Evolutionary conservation across 2,797 vertebrate genomes (phyloP), one percentile per base, ranked within the genome.

Genomic region (Channa striata): DNA sequence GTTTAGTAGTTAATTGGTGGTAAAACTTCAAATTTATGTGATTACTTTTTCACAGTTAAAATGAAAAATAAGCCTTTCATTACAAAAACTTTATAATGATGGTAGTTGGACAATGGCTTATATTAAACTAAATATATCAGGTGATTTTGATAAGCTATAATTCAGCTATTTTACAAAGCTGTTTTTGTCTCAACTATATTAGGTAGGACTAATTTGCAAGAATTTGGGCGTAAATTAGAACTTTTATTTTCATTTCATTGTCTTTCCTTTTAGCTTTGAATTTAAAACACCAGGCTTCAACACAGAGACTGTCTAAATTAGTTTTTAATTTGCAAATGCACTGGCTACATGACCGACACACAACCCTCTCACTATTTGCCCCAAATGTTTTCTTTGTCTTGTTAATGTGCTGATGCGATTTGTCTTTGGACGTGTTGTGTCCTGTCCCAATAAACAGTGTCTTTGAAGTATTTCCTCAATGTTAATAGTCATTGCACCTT

Each of bases 401-500:
- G 71, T 77, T 80, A 61, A 57, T 60, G 63, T 37, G 43, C 50
- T 10, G 56, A 66, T 74, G 61, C 54, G 59, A 84, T 83, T 84
- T 80, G 52, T 83, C 77, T 52, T 66, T 17, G 9, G 61, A 72
- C 16, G 14, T 46, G 73, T 78, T 75, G 68, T 87, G 78, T 78
- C 68, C 81, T 87, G 83, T 88, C 78, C 80, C 70, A 82, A 77
- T 87, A 90, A 91, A 91, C 62, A 74, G 71, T 73, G 64, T 78
- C 84, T 90, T 86, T 91, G 87, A 92, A 88, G 87, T 84, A 84
- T 83, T 83, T 78, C 72, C 60, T 53, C 88, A 83, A 56, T 87
- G 87, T 91, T 92, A 91, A 92, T 90, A 80, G 81, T 84, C 60
- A 51, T 56, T 61, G 83, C 83, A 89, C 84, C 86, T 89, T 91